These are phyloP conservation scores for Caerostris extrusa DNA, from an alignment of 1,140 invertebrate genomes.

Conservation along the genomic window DNA sequence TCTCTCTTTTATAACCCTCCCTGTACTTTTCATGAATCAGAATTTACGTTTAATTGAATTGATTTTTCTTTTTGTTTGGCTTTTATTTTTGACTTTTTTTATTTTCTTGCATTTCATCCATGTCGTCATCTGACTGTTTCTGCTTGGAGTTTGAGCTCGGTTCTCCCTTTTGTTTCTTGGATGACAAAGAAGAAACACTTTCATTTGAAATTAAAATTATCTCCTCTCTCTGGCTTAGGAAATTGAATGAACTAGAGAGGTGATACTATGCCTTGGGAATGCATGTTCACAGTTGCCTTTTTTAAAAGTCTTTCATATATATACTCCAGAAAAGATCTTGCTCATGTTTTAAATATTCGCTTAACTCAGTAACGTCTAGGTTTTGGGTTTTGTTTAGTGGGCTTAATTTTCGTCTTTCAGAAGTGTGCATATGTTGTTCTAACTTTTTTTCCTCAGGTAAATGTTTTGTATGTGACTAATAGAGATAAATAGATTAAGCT, in stretches of 20 bases:
- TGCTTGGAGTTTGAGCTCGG: not conserved
- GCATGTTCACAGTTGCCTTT: not conserved
- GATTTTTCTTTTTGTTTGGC: slow-evolving; percentile 48
- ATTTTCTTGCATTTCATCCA: not conserved
- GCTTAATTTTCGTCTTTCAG: not conserved
- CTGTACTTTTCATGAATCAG: slow-evolving; percentile 53
- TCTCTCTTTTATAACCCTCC: slow-evolving; percentile 4
- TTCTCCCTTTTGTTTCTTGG: slow-evolving; percentile 51
- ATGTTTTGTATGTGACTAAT: not conserved
- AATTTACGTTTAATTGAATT: slow-evolving; percentile 74
- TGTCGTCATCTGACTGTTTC: slow-evolving; percentile 8
- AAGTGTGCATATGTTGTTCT: not conserved
- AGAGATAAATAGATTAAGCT: not conserved
- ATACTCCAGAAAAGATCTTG: not conserved
- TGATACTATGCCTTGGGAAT: slow-evolving; percentile 28
- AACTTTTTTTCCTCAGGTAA: not conserved
- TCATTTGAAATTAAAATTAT: slow-evolving; percentile 73
- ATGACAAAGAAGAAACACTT: slow-evolving; percentile 52
- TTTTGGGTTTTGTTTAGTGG: slow-evolving; percentile 11
- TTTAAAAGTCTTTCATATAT: too few species aligned
- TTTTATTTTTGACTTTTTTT: slow-evolving; percentile 13
- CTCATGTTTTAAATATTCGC: slow-evolving; percentile 10
- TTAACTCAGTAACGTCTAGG: not conserved
- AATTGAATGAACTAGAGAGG: slow-evolving; percentile 35
- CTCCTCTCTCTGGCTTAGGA: not conserved